Evolutionary conservation across 2,888 invertebrate genomes (phyloP).

Genomic region (Eilema sororculum): DNA sequence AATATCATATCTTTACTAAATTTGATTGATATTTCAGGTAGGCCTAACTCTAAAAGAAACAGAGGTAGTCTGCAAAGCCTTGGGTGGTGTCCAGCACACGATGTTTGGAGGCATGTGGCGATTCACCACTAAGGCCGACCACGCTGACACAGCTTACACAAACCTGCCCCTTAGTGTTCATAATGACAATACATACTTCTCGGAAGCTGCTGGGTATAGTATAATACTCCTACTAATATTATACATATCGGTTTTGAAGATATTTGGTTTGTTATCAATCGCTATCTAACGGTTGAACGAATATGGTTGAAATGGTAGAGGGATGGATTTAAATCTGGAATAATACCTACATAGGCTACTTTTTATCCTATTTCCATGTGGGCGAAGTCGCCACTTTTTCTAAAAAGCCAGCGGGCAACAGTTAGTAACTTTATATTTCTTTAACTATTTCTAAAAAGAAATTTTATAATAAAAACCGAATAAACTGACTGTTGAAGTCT

Average conservation of each 20-base stretch:
- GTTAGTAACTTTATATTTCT: not conserved
- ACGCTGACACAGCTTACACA: conserved; percentile 92
- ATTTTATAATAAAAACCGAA: too few relatives aligned
- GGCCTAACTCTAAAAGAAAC: conserved; percentile 82
- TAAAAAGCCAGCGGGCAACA: too few relatives aligned
- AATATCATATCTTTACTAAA: not conserved
- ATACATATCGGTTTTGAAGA: too few relatives aligned
- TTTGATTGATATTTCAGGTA: conserved; percentile 69
- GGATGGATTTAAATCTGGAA: too few relatives aligned
- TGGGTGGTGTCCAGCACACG: conserved; percentile 90
- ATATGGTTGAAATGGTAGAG: too few relatives aligned
- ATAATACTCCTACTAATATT: not conserved
- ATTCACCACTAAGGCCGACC: conserved; percentile 86
- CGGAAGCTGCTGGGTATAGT: conserved; percentile 84
- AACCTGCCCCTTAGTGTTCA: conserved; percentile 90
- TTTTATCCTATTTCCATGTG: too few relatives aligned
- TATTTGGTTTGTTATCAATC: too few relatives aligned
- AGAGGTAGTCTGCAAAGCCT: conserved; percentile 80
- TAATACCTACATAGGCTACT: too few relatives aligned
- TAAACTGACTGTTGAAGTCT: too few relatives aligned
- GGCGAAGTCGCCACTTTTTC: too few relatives aligned
- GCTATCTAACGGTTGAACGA: too few relatives aligned
- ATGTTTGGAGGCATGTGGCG: conserved; percentile 92
- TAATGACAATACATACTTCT: conserved; percentile 93
- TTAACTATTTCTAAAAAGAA: too few relatives aligned